Percentiles rank a stretch among this genome's conserved stretches.
Evolutionary conservation across 53 echinoderm and acorn worm genomes (phyloP).

Genomic region (Stichopus horrens): DNA sequence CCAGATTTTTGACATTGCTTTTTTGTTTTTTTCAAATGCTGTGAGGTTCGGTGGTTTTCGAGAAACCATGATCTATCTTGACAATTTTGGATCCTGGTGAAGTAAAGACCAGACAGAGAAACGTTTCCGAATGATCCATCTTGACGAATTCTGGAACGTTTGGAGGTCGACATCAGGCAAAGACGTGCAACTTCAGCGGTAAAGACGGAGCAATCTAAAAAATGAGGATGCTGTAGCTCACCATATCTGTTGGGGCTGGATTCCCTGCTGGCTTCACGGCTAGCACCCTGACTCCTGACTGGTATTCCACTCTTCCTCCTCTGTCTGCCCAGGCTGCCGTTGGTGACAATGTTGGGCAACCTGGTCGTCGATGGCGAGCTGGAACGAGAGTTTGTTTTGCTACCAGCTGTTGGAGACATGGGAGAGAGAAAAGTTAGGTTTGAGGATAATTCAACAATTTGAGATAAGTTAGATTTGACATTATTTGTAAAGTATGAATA

Average conservation of each 20-base stretch:
- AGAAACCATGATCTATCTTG: too few species aligned
- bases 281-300: slow-evolving; percentile 92
- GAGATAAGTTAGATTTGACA: too few species aligned
- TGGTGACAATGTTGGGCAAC: slow-evolving; percentile 62
- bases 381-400: slow-evolving; percentile 82
- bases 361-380: slow-evolving; percentile 84
- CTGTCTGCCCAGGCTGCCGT: slow-evolving; percentile 65
- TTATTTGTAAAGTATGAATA: too few species aligned
- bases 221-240: background rate
- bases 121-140: too few species aligned
- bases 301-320: slow-evolving; percentile 91
- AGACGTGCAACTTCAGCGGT: background rate
- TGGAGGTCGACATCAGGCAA: too few species aligned
- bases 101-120: too few species aligned
- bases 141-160: too few species aligned
- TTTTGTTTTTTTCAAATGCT: too few species aligned
- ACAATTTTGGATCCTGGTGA: too few species aligned
- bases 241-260: slow-evolving; percentile 81
- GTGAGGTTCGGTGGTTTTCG: too few species aligned
- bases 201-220: background rate
- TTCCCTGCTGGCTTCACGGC: slow-evolving; percentile 76
- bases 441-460: too few species aligned
- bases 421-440: background rate
- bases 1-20: too few species aligned
- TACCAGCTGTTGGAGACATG: slow-evolving; percentile 67